Base-by-base conservation (phyloP, 2,797 vertebrate genomes). In the Cossypha dichroa region DNA sequence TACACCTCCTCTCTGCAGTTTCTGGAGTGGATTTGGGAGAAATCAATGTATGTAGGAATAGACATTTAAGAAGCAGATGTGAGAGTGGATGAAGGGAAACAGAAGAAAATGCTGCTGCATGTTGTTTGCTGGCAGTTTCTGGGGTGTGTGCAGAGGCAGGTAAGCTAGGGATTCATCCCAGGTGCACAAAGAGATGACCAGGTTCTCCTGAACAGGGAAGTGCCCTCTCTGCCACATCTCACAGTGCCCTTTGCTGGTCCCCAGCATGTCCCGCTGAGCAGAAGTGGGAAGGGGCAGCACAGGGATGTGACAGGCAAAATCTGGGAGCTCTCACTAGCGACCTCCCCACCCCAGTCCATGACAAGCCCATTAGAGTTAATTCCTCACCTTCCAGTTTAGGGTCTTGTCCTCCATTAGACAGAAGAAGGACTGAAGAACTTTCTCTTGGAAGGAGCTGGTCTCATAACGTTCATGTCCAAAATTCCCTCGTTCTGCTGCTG, bases 391-490 rank as follows among this genome's bases (percentile, higher is more conserved):
- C 99, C 99, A 99, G 97, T 99, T 99, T 26, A 99, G 75, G 0
- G 97, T 98, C 1, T 92, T 19, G 80, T 99, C 99, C 8, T 97
- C 96, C 98, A 99, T 99, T 29, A 99, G 98, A 59, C 98, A 90
- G 14, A 97, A 63, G 95, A 99, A 99, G 41, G 96, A 96, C 77
- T 97, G 95, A 6, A 98, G 97, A 13, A 99, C 99, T 4, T 93
- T 96, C 74, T 96, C 88, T 88, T 99, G 99, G 97, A 99, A 99
- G 52, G 69, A 55, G 8, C 93, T 94, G 11, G 94, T 98, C 96
- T 99, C 99, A 0, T 99, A 99, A 21, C 99, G 97, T 93, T 99
- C 99, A 0, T 29, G 82, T 40, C 99, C 99, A 60, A 98, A 99
- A 79, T 98, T 96, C 3, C 98, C 99, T 69, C 99, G 98, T 15